Base-by-base conservation (phyloP, 2,113 vertebrate species). In the Mirza zaza region DNA sequence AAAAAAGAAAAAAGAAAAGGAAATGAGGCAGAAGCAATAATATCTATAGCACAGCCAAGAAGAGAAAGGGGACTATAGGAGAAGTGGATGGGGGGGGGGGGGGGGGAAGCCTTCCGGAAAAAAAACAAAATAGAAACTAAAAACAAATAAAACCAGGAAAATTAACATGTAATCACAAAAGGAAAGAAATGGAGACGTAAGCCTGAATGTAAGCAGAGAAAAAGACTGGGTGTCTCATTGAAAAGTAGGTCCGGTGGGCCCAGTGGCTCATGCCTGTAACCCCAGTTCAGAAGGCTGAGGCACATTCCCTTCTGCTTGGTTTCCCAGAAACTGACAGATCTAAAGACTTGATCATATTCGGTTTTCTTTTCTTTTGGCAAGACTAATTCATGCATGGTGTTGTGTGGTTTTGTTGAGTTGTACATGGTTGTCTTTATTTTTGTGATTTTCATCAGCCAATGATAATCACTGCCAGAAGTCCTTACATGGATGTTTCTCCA, bases 381-480 rank as follows among this genome's bases (percentile, higher is more conserved):
- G 5, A 81, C n/a, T 90, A 79, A 63, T 63, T 87, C 29, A 81
- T 67, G 57, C 15, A 29, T 5, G 13, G 20, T 36, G 4, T 39
- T 84, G 32, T 34, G 50, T 17, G 71, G 8, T 91, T 95, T 82
- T 81, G n/a, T 83, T 42, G 93, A 79, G 52, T n/a, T 86, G 34
- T 61, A 81, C 50, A 52, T 61, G 21, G 27, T n/a, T 73, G 11
- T 95, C 45, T 88, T 92, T 75, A 52, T 59, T 91, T 85, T 55
- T 87, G 63, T 87, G 68, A 68, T 73, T 96, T 91, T 87, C 81
- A 87, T 89, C 63, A 90, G 79, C 17, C 34, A 45, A 7, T 84
- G 17, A 83, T 83, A 92, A 87, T 90, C 57, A 70, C n/a, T 84
- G 61, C 83, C 61, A 79, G 48, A 20, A 86, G 27, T 81, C 32